Base-by-base conservation (phyloP, 2,888 invertebrate species). In the Megalurothrips usitatus region DNA sequence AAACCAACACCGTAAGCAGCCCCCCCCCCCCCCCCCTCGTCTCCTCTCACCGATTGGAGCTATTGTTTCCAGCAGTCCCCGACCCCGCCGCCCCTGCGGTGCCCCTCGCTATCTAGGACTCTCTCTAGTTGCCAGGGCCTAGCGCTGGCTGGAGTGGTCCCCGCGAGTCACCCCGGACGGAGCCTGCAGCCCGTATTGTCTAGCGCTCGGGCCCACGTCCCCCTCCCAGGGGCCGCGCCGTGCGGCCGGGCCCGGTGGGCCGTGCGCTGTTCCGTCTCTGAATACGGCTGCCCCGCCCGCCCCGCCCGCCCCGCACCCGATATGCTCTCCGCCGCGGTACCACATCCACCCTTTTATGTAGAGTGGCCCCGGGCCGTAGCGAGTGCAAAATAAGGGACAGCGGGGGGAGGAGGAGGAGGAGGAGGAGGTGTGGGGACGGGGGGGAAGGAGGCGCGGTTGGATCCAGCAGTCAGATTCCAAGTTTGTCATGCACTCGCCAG, bases 1-100 rank as follows among this genome's bases (percentile, higher is more conserved):
- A 78, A 84, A 81, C 84, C 85, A 26, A 83, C 81, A 58, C 83
- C 82, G 78, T 82, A 82, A 82, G 82, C 68, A 83, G 83, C 80
- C 58, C n/a, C n/a, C n/a, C n/a, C n/a, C n/a, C n/a, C n/a, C n/a
- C n/a, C n/a, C n/a, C n/a, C n/a, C 3, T 43, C 34, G 34, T 43
- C 34, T 43, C 34, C 6, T 43, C 6, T 43, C 34, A 6, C 58
- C 19, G 58, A 58, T 58, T 58, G 58, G 58, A 17, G 14, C 58
- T 19, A 58, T 58, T 58, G 58, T 58, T 1, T 52, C 52, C 58
- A 6, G 58, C 58, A 1, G 14, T 19, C 19, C 58, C 34, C 34
- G 6, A 6, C 34, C 6, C 34, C 3, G 34, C 34, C 34, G 34
- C 3, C 34, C 34, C 34, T 2, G 34, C 19, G 58, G 58, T 58